Percentiles rank a stretch among this genome's conserved stretches.
Conservation (phyloP, 2,888 invertebrate species). For the Caenorhabditis wallacei region DNA sequence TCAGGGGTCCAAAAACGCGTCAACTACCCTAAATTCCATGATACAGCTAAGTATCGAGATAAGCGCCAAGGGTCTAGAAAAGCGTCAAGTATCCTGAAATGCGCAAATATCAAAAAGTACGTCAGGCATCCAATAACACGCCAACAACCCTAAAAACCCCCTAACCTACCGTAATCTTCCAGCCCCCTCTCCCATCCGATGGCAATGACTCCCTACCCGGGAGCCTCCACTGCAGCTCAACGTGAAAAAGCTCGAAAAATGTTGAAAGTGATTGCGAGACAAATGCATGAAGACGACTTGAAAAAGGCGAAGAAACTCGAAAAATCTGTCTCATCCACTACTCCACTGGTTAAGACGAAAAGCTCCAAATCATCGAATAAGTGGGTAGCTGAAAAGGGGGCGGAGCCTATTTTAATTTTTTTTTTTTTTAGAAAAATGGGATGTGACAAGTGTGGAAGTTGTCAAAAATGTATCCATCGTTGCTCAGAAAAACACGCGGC, state of each 20-base stretch:
- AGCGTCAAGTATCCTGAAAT: not conserved
- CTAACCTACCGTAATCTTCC: not conserved
- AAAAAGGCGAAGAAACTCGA: slow-evolving; percentile 2
- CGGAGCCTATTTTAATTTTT: not conserved
- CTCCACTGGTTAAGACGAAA: not conserved
- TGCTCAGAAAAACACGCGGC: slow-evolving; percentile 33
- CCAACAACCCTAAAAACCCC: not conserved
- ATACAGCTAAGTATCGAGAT: no score
- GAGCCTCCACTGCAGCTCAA: slow-evolving; percentile 24
- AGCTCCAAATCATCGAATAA: slow-evolving; percentile 17
- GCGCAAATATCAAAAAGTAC: not conserved
- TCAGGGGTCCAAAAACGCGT: not conserved
- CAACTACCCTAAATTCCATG: no score
- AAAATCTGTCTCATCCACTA: no score
- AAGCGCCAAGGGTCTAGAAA: no score
- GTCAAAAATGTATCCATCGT: slow-evolving; percentile 33
- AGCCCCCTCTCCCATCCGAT: slow-evolving; percentile 52
- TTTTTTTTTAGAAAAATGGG: slow-evolving; percentile 41
- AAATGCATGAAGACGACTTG: slow-evolving; percentile 17
- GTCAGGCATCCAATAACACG: not conserved
- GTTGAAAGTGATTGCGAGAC: slow-evolving; percentile 39
- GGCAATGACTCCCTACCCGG: slow-evolving; percentile 56
- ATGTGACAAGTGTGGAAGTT: slow-evolving; percentile 52
- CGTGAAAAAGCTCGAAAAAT: slow-evolving; percentile 41
- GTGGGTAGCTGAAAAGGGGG: slow-evolving; percentile 3